Percentiles rank a stretch among this genome's conserved stretches.
These are phyloP conservation scores for Trichonephila clavata DNA, from an alignment of 1,140 invertebrate genomes.

Conservation along the genomic window DNA sequence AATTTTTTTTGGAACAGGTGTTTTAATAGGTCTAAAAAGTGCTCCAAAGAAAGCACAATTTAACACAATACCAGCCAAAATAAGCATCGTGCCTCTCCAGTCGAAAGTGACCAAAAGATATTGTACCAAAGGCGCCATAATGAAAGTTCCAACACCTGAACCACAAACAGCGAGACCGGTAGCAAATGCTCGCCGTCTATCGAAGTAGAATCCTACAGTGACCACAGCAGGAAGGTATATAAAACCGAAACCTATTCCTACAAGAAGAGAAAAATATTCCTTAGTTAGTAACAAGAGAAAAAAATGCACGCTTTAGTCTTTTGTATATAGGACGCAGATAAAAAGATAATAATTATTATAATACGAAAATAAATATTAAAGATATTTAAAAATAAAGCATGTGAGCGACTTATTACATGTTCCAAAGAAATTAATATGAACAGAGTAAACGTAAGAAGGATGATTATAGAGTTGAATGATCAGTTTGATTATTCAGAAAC, in stretches of 20 bases:
- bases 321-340: no score
- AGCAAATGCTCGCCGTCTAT: constrained; percentile 92
- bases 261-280: neutral
- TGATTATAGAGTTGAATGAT: no score
- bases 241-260: constrained; percentile 94
- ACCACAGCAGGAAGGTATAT: constrained; percentile 97
- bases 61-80: constrained; percentile 90
- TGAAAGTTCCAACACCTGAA: constrained; percentile 92
- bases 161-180: constrained; percentile 97
- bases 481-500: no score
- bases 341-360: no score
- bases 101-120: constrained; percentile 82
- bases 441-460: no score
- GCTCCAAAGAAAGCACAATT: constrained; percentile 91
- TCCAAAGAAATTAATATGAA: no score
- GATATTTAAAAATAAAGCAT: no score
- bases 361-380: no score
- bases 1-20: neutral
- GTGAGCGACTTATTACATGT: no score
- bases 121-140: constrained; percentile 89
- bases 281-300: no score
- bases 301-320: no score
- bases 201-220: constrained; percentile 96
- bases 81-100: constrained; percentile 86
- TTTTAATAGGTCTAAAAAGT: constrained; percentile 87